phyloP scores from a whole-genome alignment of 2,888 invertebrate genomes.

The Eupithecia subumbrata region DNA sequence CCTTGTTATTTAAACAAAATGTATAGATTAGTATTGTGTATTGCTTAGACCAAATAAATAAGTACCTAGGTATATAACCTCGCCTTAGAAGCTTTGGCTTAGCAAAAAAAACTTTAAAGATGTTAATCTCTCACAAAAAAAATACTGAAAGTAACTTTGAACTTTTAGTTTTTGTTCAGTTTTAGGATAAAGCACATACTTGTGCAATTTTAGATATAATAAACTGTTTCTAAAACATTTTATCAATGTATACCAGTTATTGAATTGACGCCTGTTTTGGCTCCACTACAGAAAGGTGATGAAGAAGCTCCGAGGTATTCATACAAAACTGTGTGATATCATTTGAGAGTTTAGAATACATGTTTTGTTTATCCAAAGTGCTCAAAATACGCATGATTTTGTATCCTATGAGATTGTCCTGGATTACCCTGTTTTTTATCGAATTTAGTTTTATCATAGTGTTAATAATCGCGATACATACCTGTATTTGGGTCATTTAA shows the following conservation, averaged over 20 bases:
- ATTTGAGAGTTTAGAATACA: conserved; percentile 11
- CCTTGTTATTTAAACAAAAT: too few relatives aligned
- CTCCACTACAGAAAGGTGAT: conserved; percentile 14
- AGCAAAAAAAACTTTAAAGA: too few relatives aligned
- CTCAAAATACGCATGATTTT: neutral
- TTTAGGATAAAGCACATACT: too few relatives aligned
- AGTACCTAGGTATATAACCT: too few relatives aligned
- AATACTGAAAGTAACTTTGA: too few relatives aligned
- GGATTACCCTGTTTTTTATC: neutral
- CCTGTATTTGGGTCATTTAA: neutral
- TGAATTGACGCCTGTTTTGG: conserved; percentile 14
- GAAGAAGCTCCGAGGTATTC: conserved; percentile 36
- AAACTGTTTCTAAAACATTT: conserved; percentile 3
- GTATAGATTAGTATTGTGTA: too few relatives aligned
- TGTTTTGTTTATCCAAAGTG: neutral
- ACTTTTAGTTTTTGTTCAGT: too few relatives aligned
- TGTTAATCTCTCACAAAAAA: too few relatives aligned
- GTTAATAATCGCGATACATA: neutral
- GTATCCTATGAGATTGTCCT: neutral
- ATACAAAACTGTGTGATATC: conserved; percentile 25
- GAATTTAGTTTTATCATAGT: neutral
- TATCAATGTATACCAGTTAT: conserved; percentile 12
- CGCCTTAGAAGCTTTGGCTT: too few relatives aligned
- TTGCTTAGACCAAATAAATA: too few relatives aligned
- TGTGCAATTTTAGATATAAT: neutral